A percentile compares a stretch with the other conserved stretches of the same genome.
Evolutionary conservation across 2,888 invertebrate genomes (phyloP).

Genomic region (Ditylenchus weischeri): DNA sequence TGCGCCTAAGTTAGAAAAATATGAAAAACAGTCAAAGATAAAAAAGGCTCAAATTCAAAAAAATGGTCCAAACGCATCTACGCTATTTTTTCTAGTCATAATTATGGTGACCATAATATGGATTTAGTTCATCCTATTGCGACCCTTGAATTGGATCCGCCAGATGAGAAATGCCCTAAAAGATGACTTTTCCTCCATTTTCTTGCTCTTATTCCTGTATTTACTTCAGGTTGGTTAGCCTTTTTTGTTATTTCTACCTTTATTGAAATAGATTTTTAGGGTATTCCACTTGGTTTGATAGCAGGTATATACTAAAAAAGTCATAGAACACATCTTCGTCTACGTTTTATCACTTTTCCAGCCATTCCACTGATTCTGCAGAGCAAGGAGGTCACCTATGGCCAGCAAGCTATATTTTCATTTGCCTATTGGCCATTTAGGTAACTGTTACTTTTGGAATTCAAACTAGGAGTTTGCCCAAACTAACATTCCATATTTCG

Average conservation of each 20-base stretch:
- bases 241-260: neutral
- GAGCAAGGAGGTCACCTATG: constrained; percentile 85
- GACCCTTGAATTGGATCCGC: constrained; percentile 44
- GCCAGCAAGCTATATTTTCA: constrained; percentile 73
- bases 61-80: too few relatives aligned
- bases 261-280: constrained; percentile 64
- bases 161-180: constrained; percentile 45
- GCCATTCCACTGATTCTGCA: constrained; percentile 93
- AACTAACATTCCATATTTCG: too few relatives aligned
- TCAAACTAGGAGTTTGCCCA: too few relatives aligned
- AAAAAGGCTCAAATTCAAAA: too few relatives aligned
- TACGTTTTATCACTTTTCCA: too few relatives aligned
- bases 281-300: constrained; percentile 84
- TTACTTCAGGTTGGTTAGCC: constrained; percentile 66
- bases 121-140: constrained; percentile 45
- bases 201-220: constrained; percentile 82
- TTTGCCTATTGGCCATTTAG: constrained; percentile 70
- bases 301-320: constrained; percentile 60
- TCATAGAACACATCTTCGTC: too few relatives aligned
- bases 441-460: constrained; percentile 36
- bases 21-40: too few relatives aligned
- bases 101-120: neutral
- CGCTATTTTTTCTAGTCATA: neutral
- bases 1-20: too few relatives aligned
- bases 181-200: constrained; percentile 55